phyloP scores from a whole-genome alignment of 2,888 invertebrate species.

The Merodon equestris region DNA sequence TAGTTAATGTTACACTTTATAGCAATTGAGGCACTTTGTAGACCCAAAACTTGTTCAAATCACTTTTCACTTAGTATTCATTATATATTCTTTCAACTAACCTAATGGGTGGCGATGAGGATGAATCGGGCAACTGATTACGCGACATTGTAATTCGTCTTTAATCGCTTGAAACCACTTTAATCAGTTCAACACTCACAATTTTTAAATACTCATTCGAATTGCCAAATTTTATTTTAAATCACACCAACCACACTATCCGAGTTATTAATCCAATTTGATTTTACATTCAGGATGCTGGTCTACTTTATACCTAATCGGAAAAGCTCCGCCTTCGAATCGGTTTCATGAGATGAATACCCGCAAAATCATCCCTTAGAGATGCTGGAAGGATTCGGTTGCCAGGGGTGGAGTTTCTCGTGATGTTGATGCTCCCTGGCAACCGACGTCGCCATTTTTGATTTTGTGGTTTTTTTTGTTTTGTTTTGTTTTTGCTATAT shows the following conservation, averaged over 20 bases:
- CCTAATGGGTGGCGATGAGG: slow-evolving; percentile 86
- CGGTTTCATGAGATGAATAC: slow-evolving; percentile 7
- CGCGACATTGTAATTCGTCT: slow-evolving; percentile 77
- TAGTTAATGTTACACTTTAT: too few species aligned
- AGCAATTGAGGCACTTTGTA: too few species aligned
- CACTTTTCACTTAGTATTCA: too few species aligned
- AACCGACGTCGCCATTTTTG: slow-evolving; percentile 45
- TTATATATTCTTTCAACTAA: slow-evolving; percentile 44
- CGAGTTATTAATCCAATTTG: slow-evolving; percentile 50
- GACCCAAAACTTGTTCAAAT: too few species aligned
- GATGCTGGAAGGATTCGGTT: slow-evolving; percentile 10
- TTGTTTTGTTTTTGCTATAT: too few species aligned
- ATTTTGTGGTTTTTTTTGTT: background rate
- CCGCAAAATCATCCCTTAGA: slow-evolving; percentile 42
- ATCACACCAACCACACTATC: slow-evolving; percentile 18
- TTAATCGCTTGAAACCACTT: background rate
- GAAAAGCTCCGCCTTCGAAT: slow-evolving; percentile 48
- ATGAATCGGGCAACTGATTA: slow-evolving; percentile 84
- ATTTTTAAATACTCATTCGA: too few species aligned
- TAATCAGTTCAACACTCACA: too few species aligned
- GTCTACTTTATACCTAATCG: slow-evolving; percentile 42
- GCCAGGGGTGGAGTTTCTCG: slow-evolving; percentile 52
- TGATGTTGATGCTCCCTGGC: slow-evolving; percentile 23
- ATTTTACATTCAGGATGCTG: slow-evolving; percentile 42
- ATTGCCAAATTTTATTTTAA: too few species aligned